Base-by-base conservation (phyloP, 1,140 invertebrate species). In the Bradynema listronoti region DNA sequence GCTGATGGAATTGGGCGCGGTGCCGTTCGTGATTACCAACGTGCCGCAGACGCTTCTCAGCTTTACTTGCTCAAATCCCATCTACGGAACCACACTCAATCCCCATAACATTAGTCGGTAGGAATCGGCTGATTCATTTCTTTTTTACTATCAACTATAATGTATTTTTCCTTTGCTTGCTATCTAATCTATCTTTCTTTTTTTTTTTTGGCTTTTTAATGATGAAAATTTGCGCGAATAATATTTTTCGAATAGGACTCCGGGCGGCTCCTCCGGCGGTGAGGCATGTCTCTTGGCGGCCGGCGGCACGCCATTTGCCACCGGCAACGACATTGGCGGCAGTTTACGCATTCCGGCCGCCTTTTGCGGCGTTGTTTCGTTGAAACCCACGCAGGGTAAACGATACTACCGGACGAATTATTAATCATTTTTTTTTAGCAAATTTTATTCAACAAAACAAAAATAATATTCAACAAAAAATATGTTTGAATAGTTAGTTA, bases 1-100 rank as follows among this genome's bases (percentile, higher is more conserved):
- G 14, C 50, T 81, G 1, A 29, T 42, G 22, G 47, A 58, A 32
- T 59, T 69, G 22, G 80, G 80, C 22, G 80, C 77, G 19, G 61
- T 82, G 25, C 81, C 81, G 1, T 82, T 82, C 65, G 78, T 76
- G 30, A 72, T 79, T 60, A 82, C 81, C 3, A 82, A 82, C 58
- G 66, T 82, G 2, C 80, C 81, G 5, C 81, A 82, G 58, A 65
- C 63, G 11, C 53, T 78, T 9, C 33, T 78, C 5, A 66, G 61
- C 24, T 78, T 61, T 50, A 65, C 65, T 11, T 75, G 73, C 55
- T 69, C 72, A 2, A 78, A 75, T 55, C 34, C 72, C 1, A 61
- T 75, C 5, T 76, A 73, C 52, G 75, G 75, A 4, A 73, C 69
- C 3, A 78, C 73, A 1, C 32, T 14, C 14, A 72, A 75, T 63